Evolutionary conservation across 2,113 vertebrate genomes (phyloP), one percentile per base, ranked within the genome.

Genomic region (Gracilinanus agilis): DNA sequence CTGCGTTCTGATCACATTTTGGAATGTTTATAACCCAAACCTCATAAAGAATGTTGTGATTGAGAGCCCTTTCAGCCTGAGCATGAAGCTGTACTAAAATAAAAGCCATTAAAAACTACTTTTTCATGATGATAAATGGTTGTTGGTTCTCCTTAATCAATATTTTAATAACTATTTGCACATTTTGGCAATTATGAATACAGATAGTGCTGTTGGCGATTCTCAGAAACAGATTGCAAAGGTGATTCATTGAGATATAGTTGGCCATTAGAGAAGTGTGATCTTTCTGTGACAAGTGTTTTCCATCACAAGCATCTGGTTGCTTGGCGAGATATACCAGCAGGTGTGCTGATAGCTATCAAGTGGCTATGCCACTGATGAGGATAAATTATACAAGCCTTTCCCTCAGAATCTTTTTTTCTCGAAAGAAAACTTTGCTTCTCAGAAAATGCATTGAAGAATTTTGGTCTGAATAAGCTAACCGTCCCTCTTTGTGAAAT

Each of bases 131-230:
- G 92, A 92, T 90, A n/a, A 96, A 75, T 53, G 83, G 89, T 3
- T 49, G 89, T 54, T 75, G 89, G 83, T 95, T 95, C 94, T 53
- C 91, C 88, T 88, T 34, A 90, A 83, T 95, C 95, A 54, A 44
- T 94, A 91, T 95, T 96, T 94, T 75, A 95, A 92, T 91, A 91
- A 92, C 89, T 93, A 3, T 92, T 94, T 96, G 96, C 91, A 90
- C 90, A 16, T 55, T 92, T 94, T 21, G 92, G 92, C 92, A 90
- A 34, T 61, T 40, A 75, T 0, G 90, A 90, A 25, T 16, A n/a
- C 34, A 93, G 58, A 54, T 91, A 44, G 11, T 88, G 92, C 95
- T 23, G 24, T 19, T 90, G 53, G 49, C 21, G 24, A 83, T 8
- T 8, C 29, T 95, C 88, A 91, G 93, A 90, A 95, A 94, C 67